Evolutionary conservation across 2,797 vertebrate genomes (phyloP).

Genomic region (Scolopax rusticola): DNA sequence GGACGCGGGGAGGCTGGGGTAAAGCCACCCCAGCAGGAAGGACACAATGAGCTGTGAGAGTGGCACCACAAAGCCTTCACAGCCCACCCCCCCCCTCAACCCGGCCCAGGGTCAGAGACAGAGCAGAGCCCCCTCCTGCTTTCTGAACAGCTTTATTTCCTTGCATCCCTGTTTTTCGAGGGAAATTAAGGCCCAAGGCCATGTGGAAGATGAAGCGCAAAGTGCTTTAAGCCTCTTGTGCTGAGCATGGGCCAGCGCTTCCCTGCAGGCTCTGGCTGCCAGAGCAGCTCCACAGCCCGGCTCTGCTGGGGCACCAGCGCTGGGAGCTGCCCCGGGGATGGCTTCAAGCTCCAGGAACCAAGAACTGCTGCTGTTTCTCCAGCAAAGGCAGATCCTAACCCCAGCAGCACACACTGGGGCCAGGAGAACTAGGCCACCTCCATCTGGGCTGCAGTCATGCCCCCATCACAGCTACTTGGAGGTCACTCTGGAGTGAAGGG

Average conservation of each 20-base stretch:
- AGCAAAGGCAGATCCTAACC: not conserved
- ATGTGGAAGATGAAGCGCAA: fast-evolving
- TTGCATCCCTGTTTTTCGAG: not conserved
- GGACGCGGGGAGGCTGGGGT: fast-evolving
- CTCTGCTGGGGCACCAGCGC: fast-evolving
- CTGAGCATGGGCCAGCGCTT: fast-evolving
- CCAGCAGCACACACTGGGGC: not conserved
- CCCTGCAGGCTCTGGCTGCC: not conserved
- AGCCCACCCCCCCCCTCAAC: not conserved
- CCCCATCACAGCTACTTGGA: not conserved
- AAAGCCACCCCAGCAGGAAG: not conserved
- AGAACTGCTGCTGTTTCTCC: not conserved
- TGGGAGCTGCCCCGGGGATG: not conserved
- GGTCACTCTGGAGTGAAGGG: not conserved
- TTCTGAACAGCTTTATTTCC: constrained; percentile 27
- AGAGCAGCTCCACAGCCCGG: fast-evolving
- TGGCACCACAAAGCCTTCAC: not conserved
- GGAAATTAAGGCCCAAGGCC: fast-evolving
- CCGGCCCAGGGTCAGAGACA: not conserved
- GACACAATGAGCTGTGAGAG: fast-evolving
- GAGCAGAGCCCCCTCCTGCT: not conserved
- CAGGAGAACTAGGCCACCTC: not conserved
- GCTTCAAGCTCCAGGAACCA: not conserved
- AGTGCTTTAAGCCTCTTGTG: not conserved
- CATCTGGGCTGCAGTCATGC: fast-evolving